A percentile compares a stretch with the other conserved stretches of the same genome.
These are phyloP conservation scores for Peromyscus melanophrys DNA, from an alignment of 2,797 vertebrate genomes.

Conservation along the genomic window DNA sequence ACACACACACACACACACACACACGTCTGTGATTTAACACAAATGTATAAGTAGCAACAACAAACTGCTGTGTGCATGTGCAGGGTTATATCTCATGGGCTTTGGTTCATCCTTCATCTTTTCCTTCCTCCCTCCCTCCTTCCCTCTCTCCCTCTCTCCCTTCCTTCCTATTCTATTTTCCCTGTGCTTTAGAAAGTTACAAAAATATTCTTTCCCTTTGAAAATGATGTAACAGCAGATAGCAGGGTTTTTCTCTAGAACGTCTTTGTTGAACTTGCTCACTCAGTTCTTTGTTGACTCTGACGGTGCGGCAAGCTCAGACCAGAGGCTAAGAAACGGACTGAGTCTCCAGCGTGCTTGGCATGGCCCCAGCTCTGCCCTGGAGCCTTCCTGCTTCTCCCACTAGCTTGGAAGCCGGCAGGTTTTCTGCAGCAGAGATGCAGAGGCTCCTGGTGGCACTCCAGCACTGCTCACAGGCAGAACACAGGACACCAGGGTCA, in stretches of 20 bases:
- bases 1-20: background rate
- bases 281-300: background rate
- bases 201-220: background rate
- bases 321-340: background rate
- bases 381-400: background rate
- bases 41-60: background rate
- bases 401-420: background rate
- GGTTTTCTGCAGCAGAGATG: background rate
- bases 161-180: background rate
- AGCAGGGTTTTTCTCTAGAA: background rate
- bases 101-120: background rate
- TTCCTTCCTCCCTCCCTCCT: background rate
- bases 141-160: background rate
- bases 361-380: too few relatives aligned
- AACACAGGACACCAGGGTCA: background rate
- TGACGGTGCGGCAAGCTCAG: background rate
- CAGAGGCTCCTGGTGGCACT: too few relatives aligned
- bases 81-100: background rate
- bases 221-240: background rate
- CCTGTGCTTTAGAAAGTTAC: background rate
- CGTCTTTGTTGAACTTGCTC: background rate
- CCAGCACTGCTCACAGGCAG: background rate
- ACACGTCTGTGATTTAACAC: background rate
- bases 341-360: background rate
- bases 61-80: background rate